Conservation (phyloP, 2,888 invertebrate species). For the Patella caerulea region DNA sequence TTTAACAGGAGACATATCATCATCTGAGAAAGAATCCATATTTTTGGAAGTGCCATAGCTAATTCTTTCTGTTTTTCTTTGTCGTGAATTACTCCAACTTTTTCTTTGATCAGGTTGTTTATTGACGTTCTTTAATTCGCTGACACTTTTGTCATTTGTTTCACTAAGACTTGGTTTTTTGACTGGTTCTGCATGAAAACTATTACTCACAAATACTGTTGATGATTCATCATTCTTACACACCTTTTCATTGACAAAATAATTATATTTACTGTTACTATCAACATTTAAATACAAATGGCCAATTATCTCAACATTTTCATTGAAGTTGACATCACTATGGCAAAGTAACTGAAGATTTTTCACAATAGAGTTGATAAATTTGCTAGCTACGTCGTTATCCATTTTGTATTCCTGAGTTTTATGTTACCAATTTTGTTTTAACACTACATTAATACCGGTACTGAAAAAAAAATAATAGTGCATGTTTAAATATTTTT, state of each 20-base stretch:
- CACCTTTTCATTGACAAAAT: slow-evolving; percentile 41
- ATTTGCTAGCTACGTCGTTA: slow-evolving; percentile 38
- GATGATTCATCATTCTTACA: slow-evolving; percentile 41
- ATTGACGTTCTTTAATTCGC: no score
- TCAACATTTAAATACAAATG: slow-evolving; percentile 41
- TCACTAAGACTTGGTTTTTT: not conserved
- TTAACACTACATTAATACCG: no score
- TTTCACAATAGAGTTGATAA: slow-evolving; percentile 37
- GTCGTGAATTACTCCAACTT: no score
- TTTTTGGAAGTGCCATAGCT: no score
- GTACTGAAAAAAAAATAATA: no score
- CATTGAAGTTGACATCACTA: slow-evolving; percentile 40
- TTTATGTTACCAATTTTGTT: no score
- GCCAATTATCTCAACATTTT: slow-evolving; percentile 40
- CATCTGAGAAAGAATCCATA: no score
- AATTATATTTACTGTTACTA: slow-evolving; percentile 35
- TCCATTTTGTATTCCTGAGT: slow-evolving; percentile 27
- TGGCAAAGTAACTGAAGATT: slow-evolving; percentile 39
- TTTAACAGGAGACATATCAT: no score
- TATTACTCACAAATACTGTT: slow-evolving; percentile 39
- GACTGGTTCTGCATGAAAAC: slow-evolving; percentile 34
- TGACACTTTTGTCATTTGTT: not conserved
- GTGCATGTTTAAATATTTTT: no score
- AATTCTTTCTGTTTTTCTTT: no score
- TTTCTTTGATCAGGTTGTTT: no score